phyloP scores from a whole-genome alignment of 1,140 invertebrate species.

The Drosophila kikkawai region DNA sequence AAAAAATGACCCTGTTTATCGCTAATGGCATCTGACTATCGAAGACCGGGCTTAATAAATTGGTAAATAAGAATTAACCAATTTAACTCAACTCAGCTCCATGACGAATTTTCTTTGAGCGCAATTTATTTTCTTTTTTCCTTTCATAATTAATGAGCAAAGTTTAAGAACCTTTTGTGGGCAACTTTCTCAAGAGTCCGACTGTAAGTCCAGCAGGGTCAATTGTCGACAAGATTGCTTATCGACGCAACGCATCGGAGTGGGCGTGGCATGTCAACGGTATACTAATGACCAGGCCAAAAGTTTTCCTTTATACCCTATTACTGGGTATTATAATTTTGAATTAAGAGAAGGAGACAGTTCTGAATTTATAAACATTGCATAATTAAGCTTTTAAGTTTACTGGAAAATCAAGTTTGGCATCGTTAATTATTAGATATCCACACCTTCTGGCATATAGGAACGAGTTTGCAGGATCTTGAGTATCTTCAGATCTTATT shows the following conservation, averaged over 20 bases:
- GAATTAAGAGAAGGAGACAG: too few species aligned
- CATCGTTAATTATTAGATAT: too few species aligned
- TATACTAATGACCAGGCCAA: constrained; percentile 52
- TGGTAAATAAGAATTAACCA: constrained; percentile 69
- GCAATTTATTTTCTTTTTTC: constrained; percentile 39
- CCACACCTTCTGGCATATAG: too few species aligned
- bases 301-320: constrained; percentile 14
- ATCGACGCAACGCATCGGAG: constrained; percentile 57
- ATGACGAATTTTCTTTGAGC: constrained; percentile 55
- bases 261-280: constrained; percentile 64
- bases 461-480: too few species aligned
- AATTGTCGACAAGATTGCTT: constrained; percentile 64
- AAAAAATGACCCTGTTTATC: constrained; percentile 49
- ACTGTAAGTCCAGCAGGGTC: constrained; percentile 12
- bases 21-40: constrained; percentile 60
- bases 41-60: constrained; percentile 56
- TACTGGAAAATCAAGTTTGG: background rate
- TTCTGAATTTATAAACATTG: too few species aligned
- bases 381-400: background rate
- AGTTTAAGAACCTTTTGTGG: constrained; percentile 69
- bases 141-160: constrained; percentile 74
- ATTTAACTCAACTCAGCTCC: constrained; percentile 45
- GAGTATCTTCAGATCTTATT: too few species aligned
- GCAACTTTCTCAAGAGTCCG: constrained; percentile 47
- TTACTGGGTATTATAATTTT: background rate